Evolutionary conservation across 2,113 vertebrate species (phyloP).

Genomic region (Oreotrochilus melanogaster): DNA sequence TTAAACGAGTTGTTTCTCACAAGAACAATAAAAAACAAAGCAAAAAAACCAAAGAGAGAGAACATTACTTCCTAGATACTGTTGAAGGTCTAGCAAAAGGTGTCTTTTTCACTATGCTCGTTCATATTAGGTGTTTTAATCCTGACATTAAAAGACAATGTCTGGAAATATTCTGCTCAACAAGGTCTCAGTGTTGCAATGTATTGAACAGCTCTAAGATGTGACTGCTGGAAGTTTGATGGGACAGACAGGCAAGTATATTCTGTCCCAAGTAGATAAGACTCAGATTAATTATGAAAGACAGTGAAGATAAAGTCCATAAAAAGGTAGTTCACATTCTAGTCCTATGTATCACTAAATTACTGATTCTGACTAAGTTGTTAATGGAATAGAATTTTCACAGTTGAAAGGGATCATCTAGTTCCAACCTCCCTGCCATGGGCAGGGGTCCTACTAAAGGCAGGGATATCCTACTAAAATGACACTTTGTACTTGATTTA

Average conservation of each 20-base stretch:
- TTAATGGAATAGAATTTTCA: background rate
- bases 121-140: background rate
- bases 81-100: background rate
- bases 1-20: background rate
- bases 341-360: background rate
- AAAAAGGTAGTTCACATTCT: background rate
- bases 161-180: background rate
- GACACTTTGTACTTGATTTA: background rate
- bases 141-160: background rate
- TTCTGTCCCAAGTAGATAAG: background rate
- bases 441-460: no score
- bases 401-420: no score
- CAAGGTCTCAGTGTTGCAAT: background rate
- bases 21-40: background rate
- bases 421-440: no score
- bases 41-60: background rate
- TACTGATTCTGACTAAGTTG: background rate
- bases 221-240: background rate
- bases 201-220: background rate
- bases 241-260: background rate
- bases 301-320: background rate
- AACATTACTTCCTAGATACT: background rate
- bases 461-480: background rate
- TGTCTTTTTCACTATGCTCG: background rate
- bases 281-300: background rate